Evolutionary conservation across 2,888 invertebrate genomes (phyloP).

Genomic region (Cremastinae sp.): DNA sequence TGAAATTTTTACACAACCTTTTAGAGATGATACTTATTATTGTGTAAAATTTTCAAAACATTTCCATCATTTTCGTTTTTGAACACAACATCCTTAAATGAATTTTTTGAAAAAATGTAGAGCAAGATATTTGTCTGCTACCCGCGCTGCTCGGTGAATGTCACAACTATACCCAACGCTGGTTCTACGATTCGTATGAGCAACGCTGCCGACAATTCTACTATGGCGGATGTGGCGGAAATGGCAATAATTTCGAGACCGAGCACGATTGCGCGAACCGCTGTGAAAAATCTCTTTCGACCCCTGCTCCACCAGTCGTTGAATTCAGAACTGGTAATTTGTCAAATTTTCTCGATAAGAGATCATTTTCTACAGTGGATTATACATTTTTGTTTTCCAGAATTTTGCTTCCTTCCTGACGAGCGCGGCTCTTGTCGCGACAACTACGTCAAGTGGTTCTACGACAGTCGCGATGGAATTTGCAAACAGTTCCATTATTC

Average conservation of each 20-base stretch:
- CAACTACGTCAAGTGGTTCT: conserved; percentile 85
- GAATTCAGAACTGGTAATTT: conserved; percentile 77
- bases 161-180: conserved; percentile 87
- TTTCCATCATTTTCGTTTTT: too few relatives aligned
- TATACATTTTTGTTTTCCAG: conserved; percentile 78
- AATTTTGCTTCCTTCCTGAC: conserved; percentile 85
- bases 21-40: too few relatives aligned
- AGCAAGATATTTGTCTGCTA: conserved; percentile 87
- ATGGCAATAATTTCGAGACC: conserved; percentile 91
- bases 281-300: conserved; percentile 82
- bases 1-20: too few relatives aligned
- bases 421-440: conserved; percentile 87
- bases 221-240: conserved; percentile 96
- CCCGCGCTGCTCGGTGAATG: conserved; percentile 90
- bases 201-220: conserved; percentile 90
- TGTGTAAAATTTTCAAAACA: too few relatives aligned
- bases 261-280: conserved; percentile 85
- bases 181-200: conserved; percentile 91
- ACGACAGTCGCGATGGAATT: conserved; percentile 86
- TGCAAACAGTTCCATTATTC: conserved; percentile 91
- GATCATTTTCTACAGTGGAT: background rate
- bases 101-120: conserved; percentile 75
- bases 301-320: conserved; percentile 75
- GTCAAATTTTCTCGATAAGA: background rate
- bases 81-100: background rate